These are phyloP conservation scores for Caranx ignobilis DNA, from an alignment of 2,113 vertebrate species.

Conservation along the genomic window DNA sequence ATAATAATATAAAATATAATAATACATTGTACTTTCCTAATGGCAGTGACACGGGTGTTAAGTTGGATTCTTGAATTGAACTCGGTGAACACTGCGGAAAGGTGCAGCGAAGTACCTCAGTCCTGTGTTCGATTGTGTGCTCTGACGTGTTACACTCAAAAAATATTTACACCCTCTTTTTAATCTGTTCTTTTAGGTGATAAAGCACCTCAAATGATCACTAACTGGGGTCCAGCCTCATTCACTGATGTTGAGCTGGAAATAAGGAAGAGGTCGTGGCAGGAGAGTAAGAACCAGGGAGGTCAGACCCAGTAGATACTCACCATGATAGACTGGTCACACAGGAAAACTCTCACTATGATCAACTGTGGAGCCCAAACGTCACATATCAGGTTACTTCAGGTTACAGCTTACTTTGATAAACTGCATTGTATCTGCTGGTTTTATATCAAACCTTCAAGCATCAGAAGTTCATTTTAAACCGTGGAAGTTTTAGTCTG, in stretches of 20 bases:
- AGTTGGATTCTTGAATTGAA: neutral
- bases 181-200: conserved; percentile 80
- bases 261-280: conserved; percentile 90
- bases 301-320: conserved; percentile 71
- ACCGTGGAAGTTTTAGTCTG: neutral
- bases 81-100: neutral
- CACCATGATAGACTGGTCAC: neutral
- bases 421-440: neutral
- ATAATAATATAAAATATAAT: too few relatives aligned
- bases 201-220: conserved; percentile 89
- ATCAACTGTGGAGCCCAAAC: neutral
- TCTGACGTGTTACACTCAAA: neutral
- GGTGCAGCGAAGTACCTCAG: too few relatives aligned
- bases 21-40: too few relatives aligned
- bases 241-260: conserved; percentile 91
- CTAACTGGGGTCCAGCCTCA: conserved; percentile 92
- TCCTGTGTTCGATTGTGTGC: neutral
- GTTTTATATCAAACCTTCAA: neutral
- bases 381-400: neutral
- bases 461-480: neutral
- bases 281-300: conserved; percentile 85
- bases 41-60: too few relatives aligned
- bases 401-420: neutral
- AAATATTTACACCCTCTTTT: neutral
- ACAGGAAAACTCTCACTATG: neutral